Evolutionary conservation across 2,797 vertebrate species (phyloP).

Genomic region (Neoniphon sammara): DNA sequence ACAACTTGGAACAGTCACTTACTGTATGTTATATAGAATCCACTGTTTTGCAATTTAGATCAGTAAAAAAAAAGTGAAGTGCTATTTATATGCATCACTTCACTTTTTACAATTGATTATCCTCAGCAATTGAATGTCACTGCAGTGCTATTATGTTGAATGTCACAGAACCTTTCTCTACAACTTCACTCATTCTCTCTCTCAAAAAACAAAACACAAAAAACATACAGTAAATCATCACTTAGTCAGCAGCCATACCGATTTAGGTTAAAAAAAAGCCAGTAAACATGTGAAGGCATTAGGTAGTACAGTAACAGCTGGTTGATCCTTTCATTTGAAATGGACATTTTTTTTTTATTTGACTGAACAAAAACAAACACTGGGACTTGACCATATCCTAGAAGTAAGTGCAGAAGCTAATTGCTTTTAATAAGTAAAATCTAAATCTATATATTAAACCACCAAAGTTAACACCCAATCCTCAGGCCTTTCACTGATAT

Average conservation of each 20-base stretch:
- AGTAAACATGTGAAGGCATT: not conserved
- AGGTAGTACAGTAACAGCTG: constrained; percentile 20
- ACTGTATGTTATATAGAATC: not conserved
- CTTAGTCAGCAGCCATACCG: not conserved
- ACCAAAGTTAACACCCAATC: constrained; percentile 13
- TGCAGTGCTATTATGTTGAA: constrained; percentile 27
- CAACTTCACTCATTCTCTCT: not conserved
- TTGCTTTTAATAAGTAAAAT: constrained; percentile 16
- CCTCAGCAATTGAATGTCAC: constrained; percentile 35
- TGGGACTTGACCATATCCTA: not conserved
- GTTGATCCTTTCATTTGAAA: constrained; percentile 10
- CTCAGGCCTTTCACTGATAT: constrained; percentile 2
- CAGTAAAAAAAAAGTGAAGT: not conserved
- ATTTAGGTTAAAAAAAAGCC: not conserved
- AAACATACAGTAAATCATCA: constrained; percentile 10
- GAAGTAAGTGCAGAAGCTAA: constrained; percentile 17
- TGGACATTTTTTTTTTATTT: not conserved
- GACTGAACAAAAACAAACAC: constrained; percentile 6
- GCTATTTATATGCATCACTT: not conserved
- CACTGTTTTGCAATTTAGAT: constrained; percentile 8
- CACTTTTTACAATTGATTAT: constrained; percentile 39
- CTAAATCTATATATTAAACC: constrained; percentile 14
- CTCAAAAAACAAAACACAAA: not conserved
- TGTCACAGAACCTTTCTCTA: constrained; percentile 29
- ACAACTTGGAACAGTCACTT: not conserved